phyloP scores from a whole-genome alignment of 1,140 invertebrate species.

The Condylostylus longicornis region DNA sequence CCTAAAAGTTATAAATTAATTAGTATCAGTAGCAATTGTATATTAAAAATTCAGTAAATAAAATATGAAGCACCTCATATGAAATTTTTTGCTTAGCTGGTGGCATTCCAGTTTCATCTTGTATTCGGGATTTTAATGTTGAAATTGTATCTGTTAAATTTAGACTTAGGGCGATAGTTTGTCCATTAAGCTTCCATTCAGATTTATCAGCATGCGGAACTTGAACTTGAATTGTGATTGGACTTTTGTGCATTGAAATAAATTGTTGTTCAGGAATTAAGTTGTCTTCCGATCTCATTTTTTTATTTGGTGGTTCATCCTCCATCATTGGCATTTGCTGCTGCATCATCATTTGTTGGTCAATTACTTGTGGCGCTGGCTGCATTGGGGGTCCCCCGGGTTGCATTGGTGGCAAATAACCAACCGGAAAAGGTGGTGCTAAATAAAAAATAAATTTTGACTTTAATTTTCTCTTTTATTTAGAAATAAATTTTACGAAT shows the following conservation, averaged over 20 bases:
- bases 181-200: conserved; percentile 95
- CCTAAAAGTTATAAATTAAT: conserved; percentile 44
- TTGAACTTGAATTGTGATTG: conserved; percentile 60
- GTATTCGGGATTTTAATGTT: conserved; percentile 76
- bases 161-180: conserved; percentile 64
- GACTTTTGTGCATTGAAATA: conserved; percentile 37
- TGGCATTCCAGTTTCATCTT: conserved; percentile 83
- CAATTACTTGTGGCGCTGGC: conserved; percentile 31
- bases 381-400: conserved; percentile 15
- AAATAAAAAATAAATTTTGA: neutral
- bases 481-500: conserved; percentile 32
- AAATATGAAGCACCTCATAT: conserved; percentile 18
- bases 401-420: conserved; percentile 30
- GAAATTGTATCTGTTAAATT: conserved; percentile 67
- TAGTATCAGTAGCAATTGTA: neutral
- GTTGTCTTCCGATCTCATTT: conserved; percentile 79
- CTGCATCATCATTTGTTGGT: conserved; percentile 13
- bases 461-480: neutral
- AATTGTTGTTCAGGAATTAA: conserved; percentile 67
- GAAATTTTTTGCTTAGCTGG: conserved; percentile 85
- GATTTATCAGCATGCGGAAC: conserved; percentile 79
- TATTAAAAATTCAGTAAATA: too few species aligned
- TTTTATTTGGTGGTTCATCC: conserved; percentile 79
- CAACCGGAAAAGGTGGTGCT: conserved; percentile 32
- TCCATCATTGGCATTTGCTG: conserved; percentile 37